Base-by-base conservation (phyloP, 2,888 invertebrate species). In the Leptopilina drosophilae region DNA sequence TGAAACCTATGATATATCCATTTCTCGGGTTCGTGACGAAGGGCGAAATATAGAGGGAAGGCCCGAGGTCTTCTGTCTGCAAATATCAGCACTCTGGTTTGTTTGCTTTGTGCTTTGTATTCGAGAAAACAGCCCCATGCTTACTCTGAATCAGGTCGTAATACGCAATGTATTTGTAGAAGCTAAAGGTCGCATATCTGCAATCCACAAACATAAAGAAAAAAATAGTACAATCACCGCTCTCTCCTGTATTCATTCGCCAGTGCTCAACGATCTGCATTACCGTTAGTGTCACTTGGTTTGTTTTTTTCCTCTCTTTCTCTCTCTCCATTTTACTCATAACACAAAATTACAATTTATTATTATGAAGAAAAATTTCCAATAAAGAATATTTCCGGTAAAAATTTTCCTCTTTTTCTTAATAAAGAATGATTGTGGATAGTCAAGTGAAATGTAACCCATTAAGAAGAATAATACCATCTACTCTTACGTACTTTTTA, bases 21-120 rank as follows among this genome's bases (percentile, higher is more conserved):
- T 84, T 85, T 81, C 82, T 82, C 81, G 82, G 76, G 78, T 79
- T 80, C 79, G 76, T 62, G 78, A 78, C 75, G 81, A 77, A 66
- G 66, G 40, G 66, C 75, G 46, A 66, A 79, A 76, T 46, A 83
- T 62, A 62, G 83, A 83, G 80, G 77, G 69, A 81, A 83, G 79
- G 69, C 46, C 15, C 75, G 62, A 9, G 67, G 76, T 79, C 80
- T 80, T 78, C 80, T 56, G 78, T 81, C 76, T 81, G 80, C 81
- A 86, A 86, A 86, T 87, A 87, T 87, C 85, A 83, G 84, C 82
- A 77, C 85, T 84, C 84, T 82, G 81, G 78, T 79, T 69, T 76
- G 82, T 82, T 81, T 85, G 83, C 85, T 88, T 88, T 86, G 88
- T 88, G 85, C 87, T 87, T 87, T 84, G 85, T 86, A 86, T 82